Conservation (phyloP, 2,113 vertebrate genomes). For the Tyrannus savana region DNA sequence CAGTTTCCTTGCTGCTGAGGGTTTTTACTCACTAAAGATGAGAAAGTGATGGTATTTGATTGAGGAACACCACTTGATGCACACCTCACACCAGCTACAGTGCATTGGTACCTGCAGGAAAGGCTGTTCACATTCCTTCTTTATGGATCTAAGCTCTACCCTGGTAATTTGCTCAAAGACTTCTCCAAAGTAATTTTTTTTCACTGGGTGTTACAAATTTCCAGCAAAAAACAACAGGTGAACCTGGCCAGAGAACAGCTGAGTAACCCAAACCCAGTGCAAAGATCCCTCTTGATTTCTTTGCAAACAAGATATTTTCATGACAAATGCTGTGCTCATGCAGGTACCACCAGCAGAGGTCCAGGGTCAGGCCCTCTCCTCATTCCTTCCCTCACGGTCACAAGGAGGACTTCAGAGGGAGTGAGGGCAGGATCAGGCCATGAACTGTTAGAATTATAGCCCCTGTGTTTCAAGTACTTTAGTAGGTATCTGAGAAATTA, state of each 20-base stretch:
- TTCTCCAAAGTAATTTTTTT: background rate
- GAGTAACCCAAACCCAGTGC: background rate
- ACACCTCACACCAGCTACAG: background rate
- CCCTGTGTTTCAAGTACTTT: constrained; percentile 11
- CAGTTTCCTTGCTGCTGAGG: background rate
- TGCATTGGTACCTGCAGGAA: background rate
- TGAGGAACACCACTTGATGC: background rate
- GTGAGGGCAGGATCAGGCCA: background rate
- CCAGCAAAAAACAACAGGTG: background rate
- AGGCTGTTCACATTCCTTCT: background rate
- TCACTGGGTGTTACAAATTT: background rate
- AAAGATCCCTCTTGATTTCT: background rate
- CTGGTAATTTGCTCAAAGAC: constrained; percentile 22
- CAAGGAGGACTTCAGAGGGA: rapidly evolving
- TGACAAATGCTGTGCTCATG: rapidly evolving
- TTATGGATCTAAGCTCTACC: background rate
- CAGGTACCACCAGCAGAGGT: background rate
- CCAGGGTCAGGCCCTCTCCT: background rate
- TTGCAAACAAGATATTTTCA: background rate
- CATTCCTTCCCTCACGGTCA: background rate
- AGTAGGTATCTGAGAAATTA: constrained; percentile 26
- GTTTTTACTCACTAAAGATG: background rate
- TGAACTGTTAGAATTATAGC: background rate
- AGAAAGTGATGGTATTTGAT: background rate
- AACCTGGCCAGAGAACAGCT: background rate